phyloP scores from a whole-genome alignment of 2,113 vertebrate genomes.

The Nothoprocta perdicaria region DNA sequence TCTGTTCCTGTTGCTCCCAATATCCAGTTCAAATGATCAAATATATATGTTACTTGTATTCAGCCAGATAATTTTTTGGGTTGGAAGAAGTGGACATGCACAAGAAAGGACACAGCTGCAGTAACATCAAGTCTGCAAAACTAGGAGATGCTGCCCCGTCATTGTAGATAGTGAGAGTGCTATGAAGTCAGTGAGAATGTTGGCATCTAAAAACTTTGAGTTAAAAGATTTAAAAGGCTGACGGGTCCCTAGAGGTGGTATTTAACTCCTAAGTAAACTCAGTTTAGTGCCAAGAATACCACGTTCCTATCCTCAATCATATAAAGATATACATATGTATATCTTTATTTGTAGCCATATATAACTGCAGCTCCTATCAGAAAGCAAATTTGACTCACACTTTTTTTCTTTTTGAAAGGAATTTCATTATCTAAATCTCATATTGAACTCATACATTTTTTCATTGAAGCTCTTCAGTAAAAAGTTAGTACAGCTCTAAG shows the following conservation, averaged over 20 bases:
- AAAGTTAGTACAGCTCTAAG: background rate
- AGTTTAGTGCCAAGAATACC: background rate
- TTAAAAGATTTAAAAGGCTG: background rate
- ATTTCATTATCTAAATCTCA: background rate
- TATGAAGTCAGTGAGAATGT: background rate
- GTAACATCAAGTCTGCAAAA: background rate
- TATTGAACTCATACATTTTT: background rate
- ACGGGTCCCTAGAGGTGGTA: background rate
- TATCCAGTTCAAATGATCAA: accelerated
- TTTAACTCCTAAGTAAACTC: background rate
- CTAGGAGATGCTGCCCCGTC: background rate
- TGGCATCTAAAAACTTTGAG: background rate
- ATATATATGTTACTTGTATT: background rate
- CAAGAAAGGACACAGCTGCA: background rate
- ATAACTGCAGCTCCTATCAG: background rate
- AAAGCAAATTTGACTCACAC: background rate
- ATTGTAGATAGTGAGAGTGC: background rate
- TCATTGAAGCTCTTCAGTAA: background rate
- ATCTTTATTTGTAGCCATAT: too few relatives aligned
- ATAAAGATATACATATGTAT: background rate
- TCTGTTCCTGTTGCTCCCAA: background rate
- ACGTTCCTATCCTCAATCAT: background rate
- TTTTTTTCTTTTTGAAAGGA: background rate
- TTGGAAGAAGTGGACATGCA: background rate
- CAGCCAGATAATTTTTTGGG: background rate